A percentile compares a stretch with the other conserved stretches of the same genome.
These are phyloP conservation scores for Cyphomyrmex costatus DNA, from an alignment of 1,140 invertebrate genomes.

Conservation along the genomic window DNA sequence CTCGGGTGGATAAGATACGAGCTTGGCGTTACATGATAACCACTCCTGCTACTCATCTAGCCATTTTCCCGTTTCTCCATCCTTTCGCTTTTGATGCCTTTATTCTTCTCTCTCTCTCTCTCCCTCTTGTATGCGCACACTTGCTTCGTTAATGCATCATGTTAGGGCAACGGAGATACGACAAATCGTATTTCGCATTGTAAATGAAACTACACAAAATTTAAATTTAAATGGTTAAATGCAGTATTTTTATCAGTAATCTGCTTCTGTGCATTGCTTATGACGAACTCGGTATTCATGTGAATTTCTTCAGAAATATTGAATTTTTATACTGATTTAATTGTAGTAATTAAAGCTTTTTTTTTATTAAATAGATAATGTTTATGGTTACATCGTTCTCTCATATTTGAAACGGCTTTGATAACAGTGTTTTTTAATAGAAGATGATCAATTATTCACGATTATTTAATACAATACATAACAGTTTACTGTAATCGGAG, in stretches of 20 bases:
- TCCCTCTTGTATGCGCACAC: neutral
- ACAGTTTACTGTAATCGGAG: neutral
- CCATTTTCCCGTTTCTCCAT: conserved; percentile 24
- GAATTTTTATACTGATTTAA: neutral
- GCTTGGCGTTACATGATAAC: conserved; percentile 38
- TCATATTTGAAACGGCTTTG: neutral
- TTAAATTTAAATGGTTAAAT: conserved; percentile 20
- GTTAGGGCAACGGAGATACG: neutral
- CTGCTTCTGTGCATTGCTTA: neutral
- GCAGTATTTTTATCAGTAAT: neutral
- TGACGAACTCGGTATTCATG: too few relatives aligned
- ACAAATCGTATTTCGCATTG: conserved; percentile 8
- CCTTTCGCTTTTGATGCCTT: neutral
- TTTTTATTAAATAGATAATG: neutral
- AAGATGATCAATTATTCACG: conserved; percentile 1
- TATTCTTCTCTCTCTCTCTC: neutral
- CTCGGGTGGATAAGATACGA: conserved; percentile 37
- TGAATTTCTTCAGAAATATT: neutral
- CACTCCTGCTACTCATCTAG: conserved; percentile 35
- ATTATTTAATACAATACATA: too few relatives aligned
- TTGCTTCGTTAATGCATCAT: conserved; percentile 11
- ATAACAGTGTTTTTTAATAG: conserved; percentile 15
- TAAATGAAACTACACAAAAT: conserved; percentile 2
- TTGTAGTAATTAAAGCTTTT: neutral
- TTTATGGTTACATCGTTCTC: neutral